Conservation (phyloP, 2,797 vertebrate species). For the Eupleurogrammus muticus region DNA sequence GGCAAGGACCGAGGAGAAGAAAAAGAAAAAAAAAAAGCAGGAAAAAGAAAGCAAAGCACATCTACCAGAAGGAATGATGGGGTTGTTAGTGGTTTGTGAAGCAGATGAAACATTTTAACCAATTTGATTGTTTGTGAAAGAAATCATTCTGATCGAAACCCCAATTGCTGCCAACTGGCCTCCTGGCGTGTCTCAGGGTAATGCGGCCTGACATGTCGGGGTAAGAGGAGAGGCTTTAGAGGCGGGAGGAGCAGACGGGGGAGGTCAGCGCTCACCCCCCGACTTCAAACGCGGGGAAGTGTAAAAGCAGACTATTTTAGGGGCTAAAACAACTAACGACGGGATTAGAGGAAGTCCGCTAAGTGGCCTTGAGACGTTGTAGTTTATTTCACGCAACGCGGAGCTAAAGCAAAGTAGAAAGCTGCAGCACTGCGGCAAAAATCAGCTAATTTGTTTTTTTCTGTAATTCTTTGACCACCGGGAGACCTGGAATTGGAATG, state of each 20-base stretch:
- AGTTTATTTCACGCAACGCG: slow-evolving; percentile 52
- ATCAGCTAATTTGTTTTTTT: slow-evolving; percentile 4
- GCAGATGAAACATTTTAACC: slow-evolving; percentile 97
- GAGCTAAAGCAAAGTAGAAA: background rate
- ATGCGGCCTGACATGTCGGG: slow-evolving; percentile 90
- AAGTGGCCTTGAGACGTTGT: slow-evolving; percentile 87
- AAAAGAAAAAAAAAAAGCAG: slow-evolving; percentile 17
- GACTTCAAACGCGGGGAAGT: slow-evolving; percentile 90
- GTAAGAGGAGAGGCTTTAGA: slow-evolving; percentile 91
- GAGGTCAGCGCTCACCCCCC: slow-evolving; percentile 83
- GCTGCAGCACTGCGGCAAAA: slow-evolving; percentile 18
- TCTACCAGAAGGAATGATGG: slow-evolving; percentile 78
- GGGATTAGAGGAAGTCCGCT: slow-evolving; percentile 93
- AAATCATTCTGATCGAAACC: slow-evolving; percentile 98
- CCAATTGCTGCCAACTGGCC: slow-evolving; percentile 91
- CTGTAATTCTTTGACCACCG: slow-evolving; percentile 18
- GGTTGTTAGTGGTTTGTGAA: slow-evolving; percentile 89
- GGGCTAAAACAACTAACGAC: slow-evolving; percentile 86
- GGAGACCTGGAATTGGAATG: background rate
- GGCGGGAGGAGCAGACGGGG: slow-evolving; percentile 87
- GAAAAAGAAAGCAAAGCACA: slow-evolving; percentile 55
- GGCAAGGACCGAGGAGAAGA: slow-evolving; percentile 35
- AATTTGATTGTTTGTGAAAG: slow-evolving; percentile 99
- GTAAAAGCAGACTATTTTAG: slow-evolving; percentile 92
- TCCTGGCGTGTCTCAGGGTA: slow-evolving; percentile 91